Evolutionary conservation across 2,113 vertebrate species (phyloP), one percentile per base, ranked within the genome.

Genomic region (Astur gentilis): DNA sequence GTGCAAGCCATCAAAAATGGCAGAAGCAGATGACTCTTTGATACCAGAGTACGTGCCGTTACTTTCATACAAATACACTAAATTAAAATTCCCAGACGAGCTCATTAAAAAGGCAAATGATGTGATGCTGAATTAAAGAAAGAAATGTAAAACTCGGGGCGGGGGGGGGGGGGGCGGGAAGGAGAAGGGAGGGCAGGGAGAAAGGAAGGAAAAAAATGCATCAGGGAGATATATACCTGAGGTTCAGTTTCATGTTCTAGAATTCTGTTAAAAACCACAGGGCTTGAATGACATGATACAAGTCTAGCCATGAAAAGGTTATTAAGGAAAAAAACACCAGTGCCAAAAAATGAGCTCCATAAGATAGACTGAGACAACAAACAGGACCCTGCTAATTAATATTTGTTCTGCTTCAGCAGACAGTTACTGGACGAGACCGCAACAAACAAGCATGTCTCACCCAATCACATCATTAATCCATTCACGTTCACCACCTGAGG

Each of bases 341-440:
- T 72, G 87, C 64, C 93, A 94, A 97, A 96, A 95, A 95, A 90
- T 86, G 71, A 96, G 62, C 81, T 87, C 69, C 15, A 2, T 90
- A 96, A 97, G 84, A 94, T 61, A 89, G 67, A 92, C 75, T 32
- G 79, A 95, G 87, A 97, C 94, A 97, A 95, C 64, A 97, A 97
- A 93, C 73, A 93, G 26, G 38, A 71, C 85, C 40, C 77, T 95
- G 94, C 87, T 98, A 98, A 98, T 98, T 98, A 98, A 80, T 97
- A 97, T 97, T 98, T 98, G 97, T 96, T 98, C 95, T 96, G 94
- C 97, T 96, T 98, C 92, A 92, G 92, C 47, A 92, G 93, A 85
- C 49, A 50, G 91, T 94, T 96, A 95, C 78, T 90, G 84, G 95
- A 97, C 50, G 14, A 92, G 95, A 95, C 90, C 71, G 64, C 89